These are phyloP conservation scores for Pycnonotus jocosus DNA, from an alignment of 2,113 vertebrate species.

Conservation along the genomic window DNA sequence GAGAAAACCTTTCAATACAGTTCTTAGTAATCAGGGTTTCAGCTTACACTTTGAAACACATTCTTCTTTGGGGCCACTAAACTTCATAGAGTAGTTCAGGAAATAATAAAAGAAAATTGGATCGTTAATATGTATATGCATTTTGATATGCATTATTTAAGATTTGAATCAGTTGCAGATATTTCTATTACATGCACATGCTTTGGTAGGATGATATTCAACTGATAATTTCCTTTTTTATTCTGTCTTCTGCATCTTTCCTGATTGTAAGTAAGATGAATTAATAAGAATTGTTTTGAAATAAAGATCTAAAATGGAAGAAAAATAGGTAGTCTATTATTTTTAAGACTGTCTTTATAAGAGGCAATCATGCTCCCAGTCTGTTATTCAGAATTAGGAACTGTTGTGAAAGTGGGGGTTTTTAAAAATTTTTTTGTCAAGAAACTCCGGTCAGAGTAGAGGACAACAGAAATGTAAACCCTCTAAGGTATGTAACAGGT, in stretches of 20 bases:
- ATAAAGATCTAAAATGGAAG: background rate
- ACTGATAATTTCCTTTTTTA: background rate
- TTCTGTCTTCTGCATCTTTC: background rate
- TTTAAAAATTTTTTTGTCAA: too few species aligned
- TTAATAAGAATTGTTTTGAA: background rate
- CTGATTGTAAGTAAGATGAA: background rate
- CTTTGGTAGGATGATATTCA: background rate
- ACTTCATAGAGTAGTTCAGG: background rate
- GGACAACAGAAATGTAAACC: background rate
- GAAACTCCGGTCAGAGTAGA: background rate
- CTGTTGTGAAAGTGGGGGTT: too few species aligned
- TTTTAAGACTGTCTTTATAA: background rate
- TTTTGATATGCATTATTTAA: background rate
- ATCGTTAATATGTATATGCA: background rate
- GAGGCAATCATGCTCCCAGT: background rate
- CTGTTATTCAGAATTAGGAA: background rate
- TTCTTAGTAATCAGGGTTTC: background rate
- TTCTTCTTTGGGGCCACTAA: background rate
- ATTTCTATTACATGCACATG: background rate
- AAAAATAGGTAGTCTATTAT: background rate
- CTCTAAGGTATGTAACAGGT: background rate
- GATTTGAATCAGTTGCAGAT: background rate
- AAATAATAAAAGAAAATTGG: background rate
- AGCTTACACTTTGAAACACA: background rate
- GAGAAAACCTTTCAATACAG: background rate